phyloP scores from a whole-genome alignment of 2,113 vertebrate genomes.

The Blennius ocellaris region DNA sequence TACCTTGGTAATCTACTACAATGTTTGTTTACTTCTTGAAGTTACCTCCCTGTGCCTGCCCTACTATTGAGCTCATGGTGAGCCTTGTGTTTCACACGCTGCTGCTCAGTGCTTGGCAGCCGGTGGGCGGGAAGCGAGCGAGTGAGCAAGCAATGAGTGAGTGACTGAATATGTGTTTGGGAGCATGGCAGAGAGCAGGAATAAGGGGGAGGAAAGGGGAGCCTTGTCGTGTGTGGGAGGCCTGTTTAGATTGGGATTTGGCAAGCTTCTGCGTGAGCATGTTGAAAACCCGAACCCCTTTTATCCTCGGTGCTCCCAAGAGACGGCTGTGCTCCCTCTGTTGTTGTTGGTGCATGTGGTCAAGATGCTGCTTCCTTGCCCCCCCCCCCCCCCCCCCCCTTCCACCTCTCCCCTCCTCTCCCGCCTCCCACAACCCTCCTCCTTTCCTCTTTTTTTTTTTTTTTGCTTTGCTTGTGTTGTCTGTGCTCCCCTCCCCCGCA shows the following conservation, averaged over 20 bases:
- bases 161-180: slow-evolving; percentile 59
- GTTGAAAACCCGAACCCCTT: slow-evolving; percentile 61
- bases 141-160: slow-evolving; percentile 39
- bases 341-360: slow-evolving; percentile 73
- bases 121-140: slow-evolving; percentile 55
- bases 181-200: slow-evolving; percentile 58
- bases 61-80: slow-evolving; percentile 59
- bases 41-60: slow-evolving; percentile 56
- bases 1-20: slow-evolving; percentile 40
- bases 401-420: slow-evolving; percentile 29
- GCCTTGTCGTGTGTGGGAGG: slow-evolving; percentile 70
- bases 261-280: slow-evolving; percentile 55
- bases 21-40: slow-evolving; percentile 71
- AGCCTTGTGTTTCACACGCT: slow-evolving; percentile 62
- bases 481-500: slow-evolving; percentile 71
- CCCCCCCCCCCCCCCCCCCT: too few species aligned
- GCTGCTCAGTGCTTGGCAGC: slow-evolving; percentile 51
- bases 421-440: slow-evolving; percentile 51
- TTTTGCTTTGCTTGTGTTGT: slow-evolving; percentile 44
- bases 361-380: slow-evolving; percentile 68
- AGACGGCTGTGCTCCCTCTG: slow-evolving; percentile 52
- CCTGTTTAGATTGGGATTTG: slow-evolving; percentile 72
- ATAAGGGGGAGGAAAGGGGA: slow-evolving; percentile 29
- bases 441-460: slow-evolving; percentile 42
- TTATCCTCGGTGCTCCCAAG: slow-evolving; percentile 60